Percentiles rank a stretch among this genome's conserved stretches.
These are phyloP conservation scores for Chitala chitala DNA, from an alignment of 2,113 vertebrate genomes.

Conservation along the genomic window DNA sequence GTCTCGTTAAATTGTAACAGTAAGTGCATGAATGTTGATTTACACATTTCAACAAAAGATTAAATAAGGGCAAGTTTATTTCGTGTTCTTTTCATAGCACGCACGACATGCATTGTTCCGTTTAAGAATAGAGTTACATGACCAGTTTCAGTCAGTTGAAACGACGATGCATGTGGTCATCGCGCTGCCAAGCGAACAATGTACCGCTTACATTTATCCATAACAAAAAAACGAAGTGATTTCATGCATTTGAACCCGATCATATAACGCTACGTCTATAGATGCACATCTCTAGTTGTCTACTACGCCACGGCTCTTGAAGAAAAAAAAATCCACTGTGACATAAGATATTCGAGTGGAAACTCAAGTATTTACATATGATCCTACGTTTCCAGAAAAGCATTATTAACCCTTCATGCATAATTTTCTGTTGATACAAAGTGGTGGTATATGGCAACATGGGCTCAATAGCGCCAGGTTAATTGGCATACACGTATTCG, in stretches of 20 bases:
- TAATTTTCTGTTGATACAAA: neutral
- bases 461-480: too few relatives aligned
- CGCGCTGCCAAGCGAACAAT: neutral
- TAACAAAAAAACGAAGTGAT: too few relatives aligned
- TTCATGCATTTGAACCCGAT: neutral
- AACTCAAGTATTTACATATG: slow-evolving; percentile 14
- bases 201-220: neutral
- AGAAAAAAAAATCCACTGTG: neutral
- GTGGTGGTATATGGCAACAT: neutral
- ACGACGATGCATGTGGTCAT: neutral
- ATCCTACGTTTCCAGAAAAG: neutral
- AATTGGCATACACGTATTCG: neutral
- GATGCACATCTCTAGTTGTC: neutral
- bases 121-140: neutral
- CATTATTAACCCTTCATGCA: neutral
- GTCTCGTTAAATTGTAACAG: neutral
- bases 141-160: neutral
- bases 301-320: neutral
- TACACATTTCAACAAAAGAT: neutral
- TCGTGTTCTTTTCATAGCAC: neutral
- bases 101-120: slow-evolving; percentile 2
- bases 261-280: neutral
- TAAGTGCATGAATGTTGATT: neutral
- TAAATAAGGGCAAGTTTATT: neutral
- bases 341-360: slow-evolving; percentile 2